Evolutionary conservation across 2,797 vertebrate species (phyloP), one percentile per base, ranked within the genome.

Genomic region (Danio choprae): DNA sequence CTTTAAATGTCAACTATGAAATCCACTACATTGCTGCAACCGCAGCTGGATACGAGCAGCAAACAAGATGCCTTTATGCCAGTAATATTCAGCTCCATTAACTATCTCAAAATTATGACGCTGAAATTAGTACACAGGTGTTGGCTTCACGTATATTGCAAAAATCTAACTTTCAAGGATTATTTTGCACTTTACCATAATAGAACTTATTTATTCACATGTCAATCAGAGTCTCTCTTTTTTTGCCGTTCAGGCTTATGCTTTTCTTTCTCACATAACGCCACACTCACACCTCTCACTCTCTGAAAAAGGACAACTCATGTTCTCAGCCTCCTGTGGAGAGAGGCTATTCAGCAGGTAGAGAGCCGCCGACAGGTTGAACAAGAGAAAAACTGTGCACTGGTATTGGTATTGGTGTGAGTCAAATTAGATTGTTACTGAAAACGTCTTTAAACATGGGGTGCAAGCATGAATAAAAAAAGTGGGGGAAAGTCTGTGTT

Each of bases 1-100:
- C 89, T 92, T 93, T 90, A 94, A 95, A 95, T 94, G 94, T 94
- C 94, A 94, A 87, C 75, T 86, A 87, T 89, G 91, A 92, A 94
- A 93, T 93, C 91, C 90, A 82, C 83, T 74, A 83, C 79, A 91
- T 88, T 90, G 88, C 68, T 89, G 90, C 87, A 82, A 86, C 88
- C 84, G 46, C 36, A 85, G 87, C 89, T 89, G 88, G 91, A 89
- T 89, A 88, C 89, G 91, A 87, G 84, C 77, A 72, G 85, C 89
- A 87, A 89, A 86, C 77, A 81, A 88, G 84, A 69, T 70, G 77
- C 87, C 86, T 85, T 84, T 79, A 74, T 43, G 56, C 65, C 70
- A 51, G 41, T 77, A 60, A 53, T 40, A 48, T 53, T 80, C 50
- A 70, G 78, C 82, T 79, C 68, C 62, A 69, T 75, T 79, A 76